Evolutionary conservation across 2,888 invertebrate genomes (phyloP), one percentile per base, ranked within the genome.

Genomic region (Drosophila birchii): DNA sequence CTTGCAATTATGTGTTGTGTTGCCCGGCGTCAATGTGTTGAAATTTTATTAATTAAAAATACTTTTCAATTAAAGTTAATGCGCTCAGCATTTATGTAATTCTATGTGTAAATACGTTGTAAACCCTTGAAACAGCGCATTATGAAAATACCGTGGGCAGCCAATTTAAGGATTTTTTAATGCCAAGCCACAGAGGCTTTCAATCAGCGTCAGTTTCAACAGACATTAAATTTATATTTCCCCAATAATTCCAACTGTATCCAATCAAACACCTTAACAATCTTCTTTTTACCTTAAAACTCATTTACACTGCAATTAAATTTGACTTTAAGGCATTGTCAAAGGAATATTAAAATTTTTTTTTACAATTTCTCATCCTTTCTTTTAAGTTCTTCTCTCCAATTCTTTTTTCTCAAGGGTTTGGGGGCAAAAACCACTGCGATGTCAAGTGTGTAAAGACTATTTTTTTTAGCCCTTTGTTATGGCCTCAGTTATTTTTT

Each of bases 21-120:
- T 26, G 47, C 47, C 26, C 34, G 67, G 53, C 71, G 67, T 47
- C 53, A 78, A 71, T 56, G 68, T 80, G 88, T 76, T 83, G 84
- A 88, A 84, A 79, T 83, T 86, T 87, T 84, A 88, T 85, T 85
- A 85, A 85, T 85, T 85, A 85, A 85, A 88, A 84, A 88, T 86
- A 73, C 78, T 84, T 88, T 84, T 81, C 81, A 88, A 85, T 85
- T 86, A 85, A 83, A 79, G 62, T 76, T 88, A 84, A 88, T 84
- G 71, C 84, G 78, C 78, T 86, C 78, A 86, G 78, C 74, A 76
- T 79, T 78, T 81, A 75, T 85, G 84, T 88, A 85, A 85, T 85
- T 84, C 89, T 76, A 76, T 88, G 78, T 78, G 78, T 74, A 51
- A 69, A 70, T 64, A 55, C 68, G 62, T 59, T 75, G 75, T 75